Evolutionary conservation across 2,797 vertebrate species (phyloP).

Genomic region (Helicolenus hilgendorfi): DNA sequence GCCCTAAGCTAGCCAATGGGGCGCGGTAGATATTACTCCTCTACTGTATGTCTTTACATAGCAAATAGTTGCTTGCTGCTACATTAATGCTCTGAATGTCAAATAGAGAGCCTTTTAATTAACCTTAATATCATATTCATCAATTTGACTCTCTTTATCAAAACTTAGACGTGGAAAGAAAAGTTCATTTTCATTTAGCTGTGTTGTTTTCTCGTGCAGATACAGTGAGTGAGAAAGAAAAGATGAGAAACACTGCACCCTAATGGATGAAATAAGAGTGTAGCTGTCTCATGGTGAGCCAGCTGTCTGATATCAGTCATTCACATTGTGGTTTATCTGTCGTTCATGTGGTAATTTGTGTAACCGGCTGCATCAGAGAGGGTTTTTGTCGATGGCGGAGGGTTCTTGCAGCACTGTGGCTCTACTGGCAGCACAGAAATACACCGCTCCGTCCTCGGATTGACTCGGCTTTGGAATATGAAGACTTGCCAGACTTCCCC

Average conservation of each 20-base stretch:
- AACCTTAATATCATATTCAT: too few relatives aligned
- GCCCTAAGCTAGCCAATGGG: too few relatives aligned
- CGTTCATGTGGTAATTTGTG: conserved; percentile 5
- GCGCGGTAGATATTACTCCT: too few relatives aligned
- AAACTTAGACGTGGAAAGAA: too few relatives aligned
- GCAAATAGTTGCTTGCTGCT: too few relatives aligned
- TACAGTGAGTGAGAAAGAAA: too few relatives aligned
- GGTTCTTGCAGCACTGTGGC: conserved; percentile 56
- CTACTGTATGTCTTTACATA: too few relatives aligned
- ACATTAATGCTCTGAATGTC: too few relatives aligned
- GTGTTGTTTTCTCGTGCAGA: too few relatives aligned
- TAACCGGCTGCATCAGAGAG: not conserved
- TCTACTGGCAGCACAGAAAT: conserved; percentile 54
- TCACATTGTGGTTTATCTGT: not conserved
- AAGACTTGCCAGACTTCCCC: conserved; percentile 11
- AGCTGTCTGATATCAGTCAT: not conserved
- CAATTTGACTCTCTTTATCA: too few relatives aligned
- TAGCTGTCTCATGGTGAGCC: not conserved
- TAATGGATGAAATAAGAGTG: conserved; percentile 23
- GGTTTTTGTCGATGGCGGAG: conserved; percentile 35
- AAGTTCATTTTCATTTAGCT: too few relatives aligned
- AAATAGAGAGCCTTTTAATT: too few relatives aligned
- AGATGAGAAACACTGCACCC: not conserved
- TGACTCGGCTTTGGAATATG: conserved; percentile 3
- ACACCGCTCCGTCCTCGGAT: conserved; percentile 18